These are phyloP conservation scores for Premnoplex brunnescens DNA, from an alignment of 2,797 vertebrate genomes.

Conservation along the genomic window DNA sequence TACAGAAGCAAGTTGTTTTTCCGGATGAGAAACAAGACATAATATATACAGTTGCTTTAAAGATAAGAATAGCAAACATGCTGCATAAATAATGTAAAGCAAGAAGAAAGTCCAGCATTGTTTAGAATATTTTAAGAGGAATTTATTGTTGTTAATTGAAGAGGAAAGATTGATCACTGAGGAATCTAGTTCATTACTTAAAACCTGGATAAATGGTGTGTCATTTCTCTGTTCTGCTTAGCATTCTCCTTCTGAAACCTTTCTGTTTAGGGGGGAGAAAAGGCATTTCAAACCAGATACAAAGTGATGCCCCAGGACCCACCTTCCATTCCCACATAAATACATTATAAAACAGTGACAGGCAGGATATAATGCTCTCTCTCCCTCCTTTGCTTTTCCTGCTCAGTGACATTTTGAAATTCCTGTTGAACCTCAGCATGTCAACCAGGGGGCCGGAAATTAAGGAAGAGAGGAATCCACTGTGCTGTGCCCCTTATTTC, in stretches of 20 bases:
- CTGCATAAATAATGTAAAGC: slow-evolving; percentile 53
- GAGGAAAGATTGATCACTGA: slow-evolving; percentile 50
- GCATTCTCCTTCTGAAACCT: slow-evolving; percentile 14
- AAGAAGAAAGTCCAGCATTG: slow-evolving; percentile 47
- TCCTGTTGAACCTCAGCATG: not conserved
- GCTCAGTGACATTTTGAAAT: not conserved
- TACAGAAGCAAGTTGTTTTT: not conserved
- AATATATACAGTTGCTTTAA: slow-evolving; percentile 64
- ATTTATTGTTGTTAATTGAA: slow-evolving; percentile 65
- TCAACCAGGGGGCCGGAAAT: not conserved
- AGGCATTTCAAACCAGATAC: not conserved
- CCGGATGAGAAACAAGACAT: slow-evolving; percentile 49
- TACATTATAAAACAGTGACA: not conserved
- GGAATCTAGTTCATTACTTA: slow-evolving; percentile 54
- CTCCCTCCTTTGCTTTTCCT: not conserved
- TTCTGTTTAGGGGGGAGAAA: not conserved
- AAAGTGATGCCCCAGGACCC: not conserved
- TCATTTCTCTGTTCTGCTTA: slow-evolving; percentile 39
- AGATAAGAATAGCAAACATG: slow-evolving; percentile 47
- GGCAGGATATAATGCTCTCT: not conserved
- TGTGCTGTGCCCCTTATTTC: not conserved
- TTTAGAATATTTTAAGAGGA: slow-evolving; percentile 66
- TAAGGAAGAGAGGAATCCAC: not conserved
- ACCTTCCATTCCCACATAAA: not conserved
- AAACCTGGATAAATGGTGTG: slow-evolving; percentile 56